Evolutionary conservation across 2,888 invertebrate species (phyloP).

Genomic region (Troglohyphantes excavatus): DNA sequence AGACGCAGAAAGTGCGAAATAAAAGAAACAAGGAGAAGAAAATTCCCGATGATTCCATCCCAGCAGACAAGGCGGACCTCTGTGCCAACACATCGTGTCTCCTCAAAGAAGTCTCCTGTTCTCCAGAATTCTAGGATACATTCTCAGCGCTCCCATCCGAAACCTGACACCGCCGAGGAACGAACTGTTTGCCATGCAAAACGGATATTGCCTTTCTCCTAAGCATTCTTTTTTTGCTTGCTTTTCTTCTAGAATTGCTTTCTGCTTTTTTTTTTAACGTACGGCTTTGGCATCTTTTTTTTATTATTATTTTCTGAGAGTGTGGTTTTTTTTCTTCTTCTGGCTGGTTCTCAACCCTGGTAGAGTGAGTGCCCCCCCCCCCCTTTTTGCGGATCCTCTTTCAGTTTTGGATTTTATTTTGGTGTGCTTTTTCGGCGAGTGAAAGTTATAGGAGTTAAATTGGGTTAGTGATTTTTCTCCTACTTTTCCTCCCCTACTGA

Average conservation of each 20-base stretch:
- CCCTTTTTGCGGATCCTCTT: slow-evolving; percentile 14
- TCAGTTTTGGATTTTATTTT: slow-evolving; percentile 37
- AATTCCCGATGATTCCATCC: slow-evolving; percentile 39
- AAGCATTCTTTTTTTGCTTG: slow-evolving; percentile 50
- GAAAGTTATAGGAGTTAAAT: slow-evolving; percentile 65
- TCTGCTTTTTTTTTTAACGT: slow-evolving; percentile 15
- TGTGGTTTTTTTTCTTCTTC: slow-evolving; percentile 12
- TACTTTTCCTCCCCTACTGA: too few relatives aligned
- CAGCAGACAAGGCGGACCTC: slow-evolving; percentile 62
- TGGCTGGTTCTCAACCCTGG: slow-evolving; percentile 7
- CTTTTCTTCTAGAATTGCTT: slow-evolving; percentile 37
- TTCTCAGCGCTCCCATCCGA: slow-evolving; percentile 73
- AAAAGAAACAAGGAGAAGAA: slow-evolving; percentile 31
- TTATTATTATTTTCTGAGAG: slow-evolving; percentile 1
- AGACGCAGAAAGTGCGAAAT: not conserved
- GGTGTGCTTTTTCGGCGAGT: slow-evolving; percentile 21
- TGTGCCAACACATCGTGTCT: slow-evolving; percentile 67
- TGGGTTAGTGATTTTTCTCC: slow-evolving; percentile 50
- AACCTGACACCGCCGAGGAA: slow-evolving; percentile 66
- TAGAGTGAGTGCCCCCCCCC: slow-evolving; percentile 20
- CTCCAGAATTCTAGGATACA: slow-evolving; percentile 74
- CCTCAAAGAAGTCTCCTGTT: slow-evolving; percentile 73
- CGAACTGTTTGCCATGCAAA: slow-evolving; percentile 78
- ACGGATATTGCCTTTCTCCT: slow-evolving; percentile 78
- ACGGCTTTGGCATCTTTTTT: slow-evolving; percentile 24